These are phyloP conservation scores for Acleris laterana DNA, from an alignment of 2,888 invertebrate genomes.

Conservation along the genomic window DNA sequence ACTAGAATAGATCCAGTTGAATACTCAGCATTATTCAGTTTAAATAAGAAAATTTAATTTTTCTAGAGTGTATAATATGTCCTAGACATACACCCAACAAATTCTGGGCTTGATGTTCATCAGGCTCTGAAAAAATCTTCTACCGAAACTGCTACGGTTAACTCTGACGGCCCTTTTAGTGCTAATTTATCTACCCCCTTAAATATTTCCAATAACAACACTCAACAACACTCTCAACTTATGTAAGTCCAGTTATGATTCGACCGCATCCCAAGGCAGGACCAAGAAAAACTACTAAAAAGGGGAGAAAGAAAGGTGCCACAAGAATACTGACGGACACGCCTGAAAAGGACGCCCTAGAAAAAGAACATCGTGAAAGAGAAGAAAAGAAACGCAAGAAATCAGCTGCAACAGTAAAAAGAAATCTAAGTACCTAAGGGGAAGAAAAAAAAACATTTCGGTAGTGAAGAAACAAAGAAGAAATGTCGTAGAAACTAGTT, in stretches of 20 bases:
- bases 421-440: conserved; percentile 25
- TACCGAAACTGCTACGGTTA: neutral
- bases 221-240: conserved; percentile 11
- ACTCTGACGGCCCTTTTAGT: neutral
- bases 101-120: no score
- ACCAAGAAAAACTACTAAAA: conserved; percentile 38
- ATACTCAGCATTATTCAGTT: no score
- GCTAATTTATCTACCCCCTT: neutral
- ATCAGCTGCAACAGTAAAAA: conserved; percentile 12
- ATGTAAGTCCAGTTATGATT: conserved; percentile 41
- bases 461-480: conserved; percentile 32
- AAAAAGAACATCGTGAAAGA: conserved; percentile 34
- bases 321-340: conserved; percentile 44
- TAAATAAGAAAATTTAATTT: no score
- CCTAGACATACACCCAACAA: no score
- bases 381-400: conserved; percentile 22
- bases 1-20: no score
- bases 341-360: conserved; percentile 41
- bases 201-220: neutral
- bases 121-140: neutral
- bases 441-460: conserved; percentile 19
- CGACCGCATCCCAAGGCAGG: conserved; percentile 43
- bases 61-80: no score
- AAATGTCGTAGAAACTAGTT: conserved; percentile 29
- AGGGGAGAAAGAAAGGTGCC: conserved; percentile 41